Evolutionary conservation across 2,113 vertebrate species (phyloP), one percentile per base, ranked within the genome.

Genomic region (Rhipidura dahli): DNA sequence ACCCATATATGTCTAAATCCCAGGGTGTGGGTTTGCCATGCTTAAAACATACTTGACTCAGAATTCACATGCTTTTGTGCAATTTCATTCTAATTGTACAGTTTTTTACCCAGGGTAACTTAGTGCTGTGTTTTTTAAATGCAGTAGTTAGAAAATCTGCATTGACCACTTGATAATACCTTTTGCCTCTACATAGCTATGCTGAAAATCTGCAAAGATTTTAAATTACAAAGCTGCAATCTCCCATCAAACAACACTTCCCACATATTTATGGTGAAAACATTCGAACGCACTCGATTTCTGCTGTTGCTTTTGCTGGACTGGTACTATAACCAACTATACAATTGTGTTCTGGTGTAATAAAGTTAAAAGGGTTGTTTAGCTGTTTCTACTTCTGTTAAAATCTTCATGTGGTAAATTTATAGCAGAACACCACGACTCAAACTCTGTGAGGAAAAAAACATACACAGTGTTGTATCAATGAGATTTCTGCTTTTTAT

Each of bases 41-140:
- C 44, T 82, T 91, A 57, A 94, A 92, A 83, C 21, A 65, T 69
- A 94, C 89, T 94, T 76, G 81, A 91, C 61, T 95, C 14, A 19
- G 68, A 89, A 92, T 77, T 69, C 68, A 83, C 33, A 50, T 3
- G 37, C 64, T 88, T 88, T 77, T 81, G 51, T 68, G 23, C 86
- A 65, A 78, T 75, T 81, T 78, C 56, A 54, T 53, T 90, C 51
- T 50, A 89, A 89, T n/a, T 33, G 44, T 35, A 73, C 20, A 31
- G 6, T 1, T 72, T 45, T 39, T 71, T 90, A 5, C 40, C 68
- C 54, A 88, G 33, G 17, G n/a, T n/a, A 93, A 70, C 20, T 70
- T 24, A 66, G 11, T 73, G 42, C 11, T 83, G 45, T 2, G 1
- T 42, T 83, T 90, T 80, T 20, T 3, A 69, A 87, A 61, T 30